Evolutionary conservation across 2,888 invertebrate genomes (phyloP), one percentile per base, ranked within the genome.

Genomic region (Drosophila mayaguana): DNA sequence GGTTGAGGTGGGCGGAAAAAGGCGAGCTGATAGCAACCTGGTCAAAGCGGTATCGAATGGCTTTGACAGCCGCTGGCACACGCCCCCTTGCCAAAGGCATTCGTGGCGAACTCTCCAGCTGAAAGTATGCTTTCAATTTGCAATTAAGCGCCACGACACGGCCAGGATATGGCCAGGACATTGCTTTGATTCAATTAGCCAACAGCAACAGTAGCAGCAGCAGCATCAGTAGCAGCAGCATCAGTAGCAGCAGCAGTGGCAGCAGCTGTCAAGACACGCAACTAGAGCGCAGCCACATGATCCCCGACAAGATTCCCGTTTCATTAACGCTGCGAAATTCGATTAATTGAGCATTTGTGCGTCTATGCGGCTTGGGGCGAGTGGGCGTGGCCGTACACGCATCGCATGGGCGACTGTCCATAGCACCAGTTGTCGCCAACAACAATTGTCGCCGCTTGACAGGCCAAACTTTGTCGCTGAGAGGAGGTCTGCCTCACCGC

Each of bases 321-420:
- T 89, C 84, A 85, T 89, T 88, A 85, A 82, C 77, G 70, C 76
- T 63, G 28, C 71, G 68, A 74, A 85, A 85, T 85, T 88, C 85
- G 88, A 85, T 89, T 85, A 85, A 85, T 85, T 89, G 88, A 85
- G 88, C 86, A 85, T 85, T 85, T 85, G 85, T 84, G 75, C 68
- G 89, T 79, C 84, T 71, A 71, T 64, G 34, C 9, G n/a, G 5
- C 28, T 18, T 25, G 34, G 7, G 51, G 28, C 22, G 4, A 22
- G 14, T 6, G 40, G 63, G 55, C 48, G 48, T 68, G 72, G 54
- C 61, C 55, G 54, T 48, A 28, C 54, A 56, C 25, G 14, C 61
- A 56, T 34, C 36, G 53, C 45, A 43, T 36, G 55, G 16, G 22
- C 56, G 53, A 74, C 83, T 71, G 80, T 73, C 83, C 87, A 80